Conservation (phyloP, 2,113 vertebrate genomes). For the Erpornis zantholeuca region DNA sequence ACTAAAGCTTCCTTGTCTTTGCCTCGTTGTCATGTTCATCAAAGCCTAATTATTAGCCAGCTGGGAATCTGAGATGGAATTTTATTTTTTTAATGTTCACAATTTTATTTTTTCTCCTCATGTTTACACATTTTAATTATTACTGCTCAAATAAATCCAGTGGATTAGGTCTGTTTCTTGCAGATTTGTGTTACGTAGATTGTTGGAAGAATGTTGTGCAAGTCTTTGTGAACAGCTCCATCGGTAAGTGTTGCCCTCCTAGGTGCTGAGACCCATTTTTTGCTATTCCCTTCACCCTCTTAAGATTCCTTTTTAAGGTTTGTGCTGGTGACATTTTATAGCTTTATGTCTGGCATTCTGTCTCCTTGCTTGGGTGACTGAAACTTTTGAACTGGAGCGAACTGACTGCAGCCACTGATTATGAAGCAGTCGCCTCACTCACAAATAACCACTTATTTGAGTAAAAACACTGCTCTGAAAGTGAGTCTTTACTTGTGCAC, state of each 20-base stretch:
- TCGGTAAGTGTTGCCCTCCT: not conserved
- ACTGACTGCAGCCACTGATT: not conserved
- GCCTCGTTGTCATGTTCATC: not conserved
- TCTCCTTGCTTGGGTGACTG: not conserved
- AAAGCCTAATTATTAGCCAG: not conserved
- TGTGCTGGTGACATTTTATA: not conserved
- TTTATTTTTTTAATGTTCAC: not conserved
- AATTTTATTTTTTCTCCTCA: not conserved
- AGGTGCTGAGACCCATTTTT: not conserved
- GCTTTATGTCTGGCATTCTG: not conserved
- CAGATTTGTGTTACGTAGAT: not conserved
- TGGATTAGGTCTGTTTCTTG: not conserved
- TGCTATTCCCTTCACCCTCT: not conserved
- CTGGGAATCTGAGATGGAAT: not conserved
- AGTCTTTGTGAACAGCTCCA: not conserved
- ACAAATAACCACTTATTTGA: not conserved
- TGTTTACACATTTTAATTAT: not conserved
- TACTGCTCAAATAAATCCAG: not conserved
- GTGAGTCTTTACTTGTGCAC: not conserved
- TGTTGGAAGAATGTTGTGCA: not conserved
- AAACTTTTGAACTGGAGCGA: not conserved
- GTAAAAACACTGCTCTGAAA: not conserved
- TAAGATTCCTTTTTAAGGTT: not conserved
- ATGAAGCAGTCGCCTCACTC: not conserved
- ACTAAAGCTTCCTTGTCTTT: not conserved